A percentile compares a stretch with the other conserved stretches of the same genome.
phyloP scores from a whole-genome alignment of 2,113 vertebrate species.

The Oncorhynchus gorbuscha region DNA sequence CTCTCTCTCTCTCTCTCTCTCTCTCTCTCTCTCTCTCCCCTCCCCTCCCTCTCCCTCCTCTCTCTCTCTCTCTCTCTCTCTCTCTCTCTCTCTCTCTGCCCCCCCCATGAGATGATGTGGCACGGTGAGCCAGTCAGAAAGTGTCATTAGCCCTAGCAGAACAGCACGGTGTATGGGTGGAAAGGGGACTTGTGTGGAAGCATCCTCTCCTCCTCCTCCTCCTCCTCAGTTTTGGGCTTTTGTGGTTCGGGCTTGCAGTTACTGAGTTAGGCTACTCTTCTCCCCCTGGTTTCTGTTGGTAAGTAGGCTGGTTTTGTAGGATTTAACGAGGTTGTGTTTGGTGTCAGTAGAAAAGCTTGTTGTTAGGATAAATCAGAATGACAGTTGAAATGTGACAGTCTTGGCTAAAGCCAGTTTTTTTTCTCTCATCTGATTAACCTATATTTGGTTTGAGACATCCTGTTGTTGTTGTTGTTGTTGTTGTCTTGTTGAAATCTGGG shows the following conservation, averaged over 20 bases:
- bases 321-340: background rate
- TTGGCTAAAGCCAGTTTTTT: no score
- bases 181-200: background rate
- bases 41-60: no score
- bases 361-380: background rate
- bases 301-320: background rate
- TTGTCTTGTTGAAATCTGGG: no score
- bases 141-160: background rate
- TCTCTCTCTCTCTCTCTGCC: fast-evolving
- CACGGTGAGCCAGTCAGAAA: slow-evolving; percentile 44
- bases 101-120: slow-evolving; percentile 42
- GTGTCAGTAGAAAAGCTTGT: background rate
- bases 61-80: no score
- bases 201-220: no score
- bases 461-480: no score
- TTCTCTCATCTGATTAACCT: no score
- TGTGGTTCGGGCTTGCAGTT: no score
- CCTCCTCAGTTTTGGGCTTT: background rate
- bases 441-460: no score
- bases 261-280: no score
- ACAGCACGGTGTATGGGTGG: background rate
- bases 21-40: background rate
- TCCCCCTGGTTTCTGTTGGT: background rate
- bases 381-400: no score
- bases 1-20: no score